Conservation (phyloP, 2,797 vertebrate species). For the Mallotus villosus region DNA sequence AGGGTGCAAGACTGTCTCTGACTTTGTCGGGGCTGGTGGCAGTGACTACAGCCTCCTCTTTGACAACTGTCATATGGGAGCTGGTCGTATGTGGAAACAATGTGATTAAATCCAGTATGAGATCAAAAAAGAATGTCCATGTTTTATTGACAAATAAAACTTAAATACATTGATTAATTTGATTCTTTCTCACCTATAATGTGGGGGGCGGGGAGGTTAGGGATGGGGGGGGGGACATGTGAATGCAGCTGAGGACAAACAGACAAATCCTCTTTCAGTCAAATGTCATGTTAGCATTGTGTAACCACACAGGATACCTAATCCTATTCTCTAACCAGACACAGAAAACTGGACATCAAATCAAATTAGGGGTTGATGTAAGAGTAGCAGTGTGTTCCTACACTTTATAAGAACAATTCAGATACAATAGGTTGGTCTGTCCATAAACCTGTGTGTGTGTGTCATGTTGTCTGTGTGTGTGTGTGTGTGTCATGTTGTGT, state of each 20-base stretch:
- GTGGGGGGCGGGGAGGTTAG: no score
- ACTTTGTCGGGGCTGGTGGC: slow-evolving; percentile 57
- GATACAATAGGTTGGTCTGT: not conserved
- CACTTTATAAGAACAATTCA: not conserved
- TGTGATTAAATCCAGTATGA: not conserved
- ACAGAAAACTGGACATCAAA: not conserved
- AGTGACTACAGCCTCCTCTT: slow-evolving; percentile 42
- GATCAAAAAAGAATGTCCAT: no score
- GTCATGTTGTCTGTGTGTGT: not conserved
- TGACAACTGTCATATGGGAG: slow-evolving; percentile 58
- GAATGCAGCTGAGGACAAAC: no score
- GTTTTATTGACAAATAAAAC: no score
- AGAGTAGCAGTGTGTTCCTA: not conserved
- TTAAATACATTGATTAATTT: no score
- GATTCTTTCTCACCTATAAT: no score
- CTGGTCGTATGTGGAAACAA: slow-evolving; percentile 50
- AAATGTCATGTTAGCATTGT: not conserved
- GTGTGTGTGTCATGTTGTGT: not conserved
- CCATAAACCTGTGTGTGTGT: not conserved
- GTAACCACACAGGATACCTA: not conserved
- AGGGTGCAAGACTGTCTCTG: slow-evolving; percentile 48
- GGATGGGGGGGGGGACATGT: no score
- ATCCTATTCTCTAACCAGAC: not conserved
- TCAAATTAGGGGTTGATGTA: not conserved
- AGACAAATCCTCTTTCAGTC: no score